phyloP scores from a whole-genome alignment of 2,888 invertebrate genomes.

The Drosophila demipolita region DNA sequence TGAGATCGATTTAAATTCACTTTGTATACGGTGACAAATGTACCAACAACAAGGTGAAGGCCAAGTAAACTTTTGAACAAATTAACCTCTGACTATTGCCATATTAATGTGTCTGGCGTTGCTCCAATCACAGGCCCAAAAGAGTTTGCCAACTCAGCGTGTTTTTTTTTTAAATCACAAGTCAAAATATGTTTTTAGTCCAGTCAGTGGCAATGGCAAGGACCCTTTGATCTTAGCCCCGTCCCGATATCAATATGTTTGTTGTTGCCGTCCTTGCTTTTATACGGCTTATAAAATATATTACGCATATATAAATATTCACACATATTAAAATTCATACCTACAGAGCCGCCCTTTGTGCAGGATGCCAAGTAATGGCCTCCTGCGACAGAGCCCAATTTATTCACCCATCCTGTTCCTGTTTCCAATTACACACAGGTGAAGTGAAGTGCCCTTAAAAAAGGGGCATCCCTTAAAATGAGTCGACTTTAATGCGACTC shows the following conservation, averaged over 20 bases:
- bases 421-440: slow-evolving; percentile 50
- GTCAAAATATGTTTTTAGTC: slow-evolving; percentile 12
- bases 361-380: slow-evolving; percentile 63
- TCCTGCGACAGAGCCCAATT: slow-evolving; percentile 77
- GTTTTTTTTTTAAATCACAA: slow-evolving; percentile 27
- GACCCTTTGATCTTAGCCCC: slow-evolving; percentile 50
- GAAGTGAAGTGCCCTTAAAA: slow-evolving; percentile 33
- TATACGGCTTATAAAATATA: slow-evolving; percentile 55
- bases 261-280: slow-evolving; percentile 35
- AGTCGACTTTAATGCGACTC: slow-evolving; percentile 29
- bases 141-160: slow-evolving; percentile 7
- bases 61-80: neutral
- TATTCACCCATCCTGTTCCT: slow-evolving; percentile 75
- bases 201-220: slow-evolving; percentile 5
- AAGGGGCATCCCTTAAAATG: slow-evolving; percentile 12
- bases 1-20: neutral
- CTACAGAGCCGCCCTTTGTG: slow-evolving; percentile 43
- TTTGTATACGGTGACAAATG: neutral
- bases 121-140: neutral
- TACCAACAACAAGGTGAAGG: neutral
- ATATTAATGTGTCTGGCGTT: neutral
- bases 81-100: slow-evolving; percentile 2
- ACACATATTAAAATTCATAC: slow-evolving; percentile 74
- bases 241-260: slow-evolving; percentile 1
- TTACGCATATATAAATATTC: slow-evolving; percentile 58